Conservation (phyloP, 2,113 vertebrate genomes). For the Phylloscopus trochilus region DNA sequence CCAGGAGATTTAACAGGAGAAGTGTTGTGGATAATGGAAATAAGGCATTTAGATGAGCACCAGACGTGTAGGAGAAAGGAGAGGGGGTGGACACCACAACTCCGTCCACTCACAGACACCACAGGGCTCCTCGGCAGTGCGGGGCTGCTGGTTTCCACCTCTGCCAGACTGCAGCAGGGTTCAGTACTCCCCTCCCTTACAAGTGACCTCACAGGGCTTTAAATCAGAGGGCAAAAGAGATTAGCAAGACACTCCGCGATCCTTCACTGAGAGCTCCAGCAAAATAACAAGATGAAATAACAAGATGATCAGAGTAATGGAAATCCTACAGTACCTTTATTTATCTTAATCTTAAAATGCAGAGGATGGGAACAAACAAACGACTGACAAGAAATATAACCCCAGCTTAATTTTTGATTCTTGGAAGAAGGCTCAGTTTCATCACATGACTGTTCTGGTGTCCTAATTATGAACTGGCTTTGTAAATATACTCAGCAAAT, state of each 20-base stretch:
- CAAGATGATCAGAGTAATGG: background rate
- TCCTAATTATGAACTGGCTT: background rate
- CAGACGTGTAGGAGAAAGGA: accelerated
- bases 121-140: accelerated
- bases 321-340: constrained; percentile 10
- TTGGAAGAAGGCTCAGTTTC: background rate
- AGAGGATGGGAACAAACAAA: background rate
- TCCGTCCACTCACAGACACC: accelerated
- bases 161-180: background rate
- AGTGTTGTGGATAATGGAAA: too few species aligned
- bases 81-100: accelerated
- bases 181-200: background rate
- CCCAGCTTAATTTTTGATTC: background rate
- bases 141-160: accelerated
- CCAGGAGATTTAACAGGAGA: background rate
- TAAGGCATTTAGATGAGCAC: too few species aligned
- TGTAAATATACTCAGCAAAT: background rate
- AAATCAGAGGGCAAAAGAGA: background rate
- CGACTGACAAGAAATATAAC: background rate
- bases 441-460: background rate
- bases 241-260: background rate
- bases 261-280: background rate
- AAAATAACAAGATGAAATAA: background rate
- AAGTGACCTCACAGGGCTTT: background rate
- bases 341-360: background rate